A percentile compares a stretch with the other conserved stretches of the same genome.
These are phyloP conservation scores for Empidonax traillii DNA, from an alignment of 2,113 vertebrate species.

Conservation along the genomic window DNA sequence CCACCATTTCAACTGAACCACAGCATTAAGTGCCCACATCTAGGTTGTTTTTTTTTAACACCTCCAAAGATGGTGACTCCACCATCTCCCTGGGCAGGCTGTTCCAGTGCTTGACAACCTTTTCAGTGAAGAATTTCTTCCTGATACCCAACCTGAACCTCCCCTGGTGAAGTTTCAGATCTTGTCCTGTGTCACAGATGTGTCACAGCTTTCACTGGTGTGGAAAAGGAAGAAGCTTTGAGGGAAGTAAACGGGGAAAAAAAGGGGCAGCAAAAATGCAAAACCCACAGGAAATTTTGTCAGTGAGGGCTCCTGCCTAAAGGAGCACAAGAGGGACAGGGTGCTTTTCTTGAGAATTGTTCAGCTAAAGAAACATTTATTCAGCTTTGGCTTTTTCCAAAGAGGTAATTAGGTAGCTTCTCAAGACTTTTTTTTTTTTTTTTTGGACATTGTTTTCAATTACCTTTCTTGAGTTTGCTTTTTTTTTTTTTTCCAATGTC, in stretches of 20 bases:
- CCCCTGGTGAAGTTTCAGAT: background rate
- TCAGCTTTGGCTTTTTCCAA: background rate
- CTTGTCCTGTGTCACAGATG: background rate
- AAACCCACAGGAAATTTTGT: background rate
- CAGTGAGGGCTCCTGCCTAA: background rate
- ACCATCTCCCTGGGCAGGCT: background rate
- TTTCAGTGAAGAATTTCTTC: background rate
- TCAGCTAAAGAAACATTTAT: background rate
- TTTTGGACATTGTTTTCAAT: background rate
- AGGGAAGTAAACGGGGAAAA: background rate
- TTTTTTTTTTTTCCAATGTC: background rate
- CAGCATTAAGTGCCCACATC: background rate
- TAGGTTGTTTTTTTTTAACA: background rate
- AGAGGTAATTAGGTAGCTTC: background rate
- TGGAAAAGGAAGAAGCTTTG: background rate
- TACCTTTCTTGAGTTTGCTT: background rate
- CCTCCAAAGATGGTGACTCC: background rate
- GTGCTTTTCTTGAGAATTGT: background rate
- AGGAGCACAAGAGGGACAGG: background rate
- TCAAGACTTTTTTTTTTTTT: background rate
- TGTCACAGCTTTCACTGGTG: background rate
- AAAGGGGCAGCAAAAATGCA: background rate
- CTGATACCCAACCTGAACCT: background rate
- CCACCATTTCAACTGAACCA: rapidly evolving
- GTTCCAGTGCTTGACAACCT: background rate